Evolutionary conservation across 30 jellyfish, hydroid and myxozoan genomes (phyloP).

Genomic region (Rhopilema esculentum): DNA sequence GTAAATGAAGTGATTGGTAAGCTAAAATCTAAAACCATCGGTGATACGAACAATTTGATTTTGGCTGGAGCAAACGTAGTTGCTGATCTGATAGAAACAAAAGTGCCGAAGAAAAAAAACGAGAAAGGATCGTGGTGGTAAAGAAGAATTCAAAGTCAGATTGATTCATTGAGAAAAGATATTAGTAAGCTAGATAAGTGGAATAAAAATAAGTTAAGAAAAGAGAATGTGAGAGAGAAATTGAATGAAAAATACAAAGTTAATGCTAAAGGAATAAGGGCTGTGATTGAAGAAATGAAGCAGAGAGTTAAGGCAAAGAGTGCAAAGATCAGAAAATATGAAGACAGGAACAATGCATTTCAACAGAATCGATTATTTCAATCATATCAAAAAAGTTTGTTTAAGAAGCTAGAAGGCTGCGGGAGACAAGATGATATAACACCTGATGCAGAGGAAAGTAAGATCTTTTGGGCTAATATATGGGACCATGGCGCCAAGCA

Average conservation of each 20-base stretch:
- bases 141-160: slow-evolving; percentile 39
- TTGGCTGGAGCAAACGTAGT: slow-evolving; percentile 33
- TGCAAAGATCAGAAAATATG: slow-evolving; percentile 39
- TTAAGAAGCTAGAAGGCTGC: slow-evolving; percentile 26
- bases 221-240: neutral
- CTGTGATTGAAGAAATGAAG: slow-evolving; percentile 45
- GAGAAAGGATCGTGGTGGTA: slow-evolving; percentile 39
- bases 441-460: slow-evolving; percentile 47
- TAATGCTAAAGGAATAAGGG: neutral
- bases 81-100: slow-evolving; percentile 18
- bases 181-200: slow-evolving; percentile 27
- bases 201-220: neutral
- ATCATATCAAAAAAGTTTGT: slow-evolving; percentile 7
- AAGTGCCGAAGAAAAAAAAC: neutral
- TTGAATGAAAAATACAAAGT: neutral
- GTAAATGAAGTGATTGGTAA: slow-evolving; percentile 10
- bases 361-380: slow-evolving; percentile 29
- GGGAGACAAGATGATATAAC: slow-evolving; percentile 1
- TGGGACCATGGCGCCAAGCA: slow-evolving; percentile 31
- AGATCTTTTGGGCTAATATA: slow-evolving; percentile 18
- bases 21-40: neutral
- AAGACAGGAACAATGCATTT: slow-evolving; percentile 11
- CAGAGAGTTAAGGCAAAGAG: slow-evolving; percentile 42
- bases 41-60: slow-evolving; percentile 41
- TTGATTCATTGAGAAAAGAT: slow-evolving; percentile 31